Percentiles rank a stretch among this genome's conserved stretches.
These are phyloP conservation scores for Limnodromus scolopaceus DNA, from an alignment of 2,797 vertebrate species.

Conservation along the genomic window DNA sequence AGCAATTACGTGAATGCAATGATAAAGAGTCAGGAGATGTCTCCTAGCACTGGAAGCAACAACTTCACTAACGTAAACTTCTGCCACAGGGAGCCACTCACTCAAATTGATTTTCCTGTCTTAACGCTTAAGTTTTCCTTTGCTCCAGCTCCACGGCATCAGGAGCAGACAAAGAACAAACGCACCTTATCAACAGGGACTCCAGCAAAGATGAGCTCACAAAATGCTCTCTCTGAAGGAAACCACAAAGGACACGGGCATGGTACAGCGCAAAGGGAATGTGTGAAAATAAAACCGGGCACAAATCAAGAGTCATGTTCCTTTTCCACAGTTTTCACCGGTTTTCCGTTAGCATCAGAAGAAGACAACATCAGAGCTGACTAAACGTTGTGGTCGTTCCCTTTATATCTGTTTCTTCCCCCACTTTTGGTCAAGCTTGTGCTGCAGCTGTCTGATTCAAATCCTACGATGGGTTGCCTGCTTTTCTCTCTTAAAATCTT, in stretches of 20 bases:
- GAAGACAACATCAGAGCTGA: neutral
- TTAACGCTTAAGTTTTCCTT: neutral
- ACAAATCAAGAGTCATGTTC: neutral
- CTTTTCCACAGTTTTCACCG: neutral
- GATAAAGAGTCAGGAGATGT: neutral
- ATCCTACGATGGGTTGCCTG: neutral
- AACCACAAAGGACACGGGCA: neutral
- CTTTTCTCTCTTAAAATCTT: constrained; percentile 24
- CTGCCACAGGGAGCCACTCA: constrained; percentile 9
- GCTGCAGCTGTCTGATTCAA: neutral
- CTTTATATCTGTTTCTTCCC: neutral
- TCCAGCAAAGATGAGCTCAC: neutral
- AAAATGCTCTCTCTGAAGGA: constrained; percentile 35
- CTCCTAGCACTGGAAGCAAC: neutral
- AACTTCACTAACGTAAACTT: neutral
- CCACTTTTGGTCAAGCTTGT: neutral
- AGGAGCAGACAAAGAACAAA: neutral
- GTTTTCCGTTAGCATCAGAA: neutral
- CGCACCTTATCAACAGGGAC: neutral
- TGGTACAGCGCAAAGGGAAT: neutral
- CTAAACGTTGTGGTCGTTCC: neutral
- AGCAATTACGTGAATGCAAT: neutral
- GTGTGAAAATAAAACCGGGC: neutral
- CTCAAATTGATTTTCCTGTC: constrained; percentile 6
- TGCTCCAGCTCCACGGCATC: neutral